Percentiles rank a stretch among this genome's conserved stretches.
phyloP scores from a whole-genome alignment of 2,113 vertebrate species.

The Pelvicachromis taeniatus region DNA sequence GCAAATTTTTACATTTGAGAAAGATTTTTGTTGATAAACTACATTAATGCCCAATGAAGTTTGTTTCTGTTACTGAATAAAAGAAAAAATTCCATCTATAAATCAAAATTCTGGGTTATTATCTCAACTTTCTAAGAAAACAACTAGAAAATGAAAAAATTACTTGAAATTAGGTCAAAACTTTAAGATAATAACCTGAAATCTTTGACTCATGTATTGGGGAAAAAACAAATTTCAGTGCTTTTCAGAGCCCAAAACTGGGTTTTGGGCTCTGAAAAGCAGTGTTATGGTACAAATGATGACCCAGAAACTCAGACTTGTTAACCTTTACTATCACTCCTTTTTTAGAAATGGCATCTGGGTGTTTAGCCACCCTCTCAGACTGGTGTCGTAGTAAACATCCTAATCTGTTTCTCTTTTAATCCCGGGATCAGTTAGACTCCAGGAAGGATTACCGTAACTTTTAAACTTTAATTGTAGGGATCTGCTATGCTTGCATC shows the following conservation, averaged over 20 bases:
- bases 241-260: too few species aligned
- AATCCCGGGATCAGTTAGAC: not conserved
- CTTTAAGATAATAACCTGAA: not conserved
- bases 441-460: not conserved
- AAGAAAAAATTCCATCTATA: not conserved
- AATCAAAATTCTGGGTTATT: not conserved
- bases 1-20: not conserved
- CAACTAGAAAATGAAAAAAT: not conserved
- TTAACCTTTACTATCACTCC: constrained; percentile 22
- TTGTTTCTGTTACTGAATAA: too few species aligned
- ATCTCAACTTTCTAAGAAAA: not conserved
- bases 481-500: not conserved
- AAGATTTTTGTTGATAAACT: not conserved
- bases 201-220: not conserved
- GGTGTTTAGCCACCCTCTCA: not conserved
- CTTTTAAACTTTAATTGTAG: not conserved
- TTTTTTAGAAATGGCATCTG: not conserved
- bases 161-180: not conserved
- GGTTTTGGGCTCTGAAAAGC: not conserved
- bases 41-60: not conserved
- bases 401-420: constrained; percentile 18
- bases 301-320: not conserved
- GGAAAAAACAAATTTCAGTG: too few species aligned
- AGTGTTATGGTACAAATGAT: not conserved
- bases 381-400: constrained; percentile 2